These are phyloP conservation scores for Molanna angustata DNA, from an alignment of 2,888 invertebrate genomes.

Conservation along the genomic window DNA sequence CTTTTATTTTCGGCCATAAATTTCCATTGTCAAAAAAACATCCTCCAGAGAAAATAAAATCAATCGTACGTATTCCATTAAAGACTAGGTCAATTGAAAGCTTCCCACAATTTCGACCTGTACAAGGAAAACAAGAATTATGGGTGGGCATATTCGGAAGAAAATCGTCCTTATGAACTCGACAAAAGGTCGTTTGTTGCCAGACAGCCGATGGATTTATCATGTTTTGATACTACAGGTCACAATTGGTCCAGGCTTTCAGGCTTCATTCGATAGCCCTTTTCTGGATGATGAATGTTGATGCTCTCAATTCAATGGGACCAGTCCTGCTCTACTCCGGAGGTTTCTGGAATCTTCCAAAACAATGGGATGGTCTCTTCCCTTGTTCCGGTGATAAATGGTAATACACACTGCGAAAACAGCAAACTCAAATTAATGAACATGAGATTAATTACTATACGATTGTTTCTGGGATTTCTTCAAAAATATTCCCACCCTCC, in stretches of 20 bases:
- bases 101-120: not conserved
- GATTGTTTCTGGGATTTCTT: too few species aligned
- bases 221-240: constrained; percentile 2
- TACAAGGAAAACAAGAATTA: not conserved
- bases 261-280: constrained; percentile 1
- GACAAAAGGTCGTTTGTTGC: not conserved
- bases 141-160: not conserved
- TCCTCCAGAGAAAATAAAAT: constrained; percentile 11
- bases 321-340: too few species aligned
- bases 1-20: constrained; percentile 3
- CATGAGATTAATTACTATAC: too few species aligned
- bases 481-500: too few species aligned
- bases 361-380: too few species aligned
- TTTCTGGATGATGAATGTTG: constrained; percentile 16
- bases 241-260: constrained; percentile 9
- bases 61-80: constrained; percentile 20
- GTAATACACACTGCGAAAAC: too few species aligned
- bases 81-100: constrained; percentile 25
- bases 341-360: too few species aligned
- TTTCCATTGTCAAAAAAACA: constrained; percentile 17
- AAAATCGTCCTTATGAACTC: constrained; percentile 5
- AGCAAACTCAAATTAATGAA: too few species aligned
- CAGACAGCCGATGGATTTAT: not conserved
- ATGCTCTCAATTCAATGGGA: not conserved
- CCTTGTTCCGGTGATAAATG: too few species aligned